A percentile compares a stretch with the other conserved stretches of the same genome.
Evolutionary conservation across 2,888 invertebrate species (phyloP).

Genomic region (Trisateles emortualis): DNA sequence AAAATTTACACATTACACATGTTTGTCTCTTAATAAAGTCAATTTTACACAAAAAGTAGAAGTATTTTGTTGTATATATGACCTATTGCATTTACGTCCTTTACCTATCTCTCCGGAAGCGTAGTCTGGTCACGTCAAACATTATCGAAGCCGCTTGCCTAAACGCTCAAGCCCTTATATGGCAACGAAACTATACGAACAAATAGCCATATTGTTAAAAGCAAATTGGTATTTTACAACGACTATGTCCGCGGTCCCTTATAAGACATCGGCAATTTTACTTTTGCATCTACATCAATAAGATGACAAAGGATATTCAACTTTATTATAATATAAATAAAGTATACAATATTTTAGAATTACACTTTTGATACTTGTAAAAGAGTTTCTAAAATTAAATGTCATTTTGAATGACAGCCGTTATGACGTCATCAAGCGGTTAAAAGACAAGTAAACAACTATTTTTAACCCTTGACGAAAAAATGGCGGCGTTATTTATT

Average conservation of each 20-base stretch:
- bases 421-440: constrained; percentile 71
- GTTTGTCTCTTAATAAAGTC: neutral
- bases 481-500: too few relatives aligned
- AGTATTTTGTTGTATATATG: neutral
- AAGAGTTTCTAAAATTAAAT: constrained; percentile 63
- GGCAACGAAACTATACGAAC: constrained; percentile 75
- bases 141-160: constrained; percentile 72
- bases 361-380: constrained; percentile 1
- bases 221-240: constrained; percentile 83
- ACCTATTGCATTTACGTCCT: neutral
- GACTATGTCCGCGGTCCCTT: constrained; percentile 72
- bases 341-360: constrained; percentile 4
- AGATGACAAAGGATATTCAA: constrained; percentile 34
- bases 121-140: constrained; percentile 39
- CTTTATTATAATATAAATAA: constrained; percentile 21
- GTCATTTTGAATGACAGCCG: constrained; percentile 73
- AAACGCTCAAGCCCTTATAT: constrained; percentile 76
- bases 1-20: too few relatives aligned
- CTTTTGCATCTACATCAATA: constrained; percentile 30
- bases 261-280: constrained; percentile 57
- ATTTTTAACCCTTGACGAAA: neutral
- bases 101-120: constrained; percentile 21
- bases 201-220: constrained; percentile 83
- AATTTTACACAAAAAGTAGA: neutral
- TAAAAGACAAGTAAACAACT: constrained; percentile 45